Base-by-base conservation (phyloP, 2,797 vertebrate species). In the Manis crassicaudata region DNA sequence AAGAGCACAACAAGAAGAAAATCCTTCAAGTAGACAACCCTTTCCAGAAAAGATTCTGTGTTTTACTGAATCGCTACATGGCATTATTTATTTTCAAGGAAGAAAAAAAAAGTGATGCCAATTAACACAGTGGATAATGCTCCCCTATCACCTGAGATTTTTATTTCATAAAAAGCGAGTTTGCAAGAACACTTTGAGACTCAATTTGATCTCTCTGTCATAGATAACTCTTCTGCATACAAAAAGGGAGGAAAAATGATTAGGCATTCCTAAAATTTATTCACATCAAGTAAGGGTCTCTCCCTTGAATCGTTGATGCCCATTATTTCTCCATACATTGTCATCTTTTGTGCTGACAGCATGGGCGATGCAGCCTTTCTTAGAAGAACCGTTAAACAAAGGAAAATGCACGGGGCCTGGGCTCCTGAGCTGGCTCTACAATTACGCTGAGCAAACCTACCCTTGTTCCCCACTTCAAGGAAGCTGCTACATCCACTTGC, bases 251-350 rank as follows among this genome's bases (percentile, higher is more conserved):
- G n/a, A n/a, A 37, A 75, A 65, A 58, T 46, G 23, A 29, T 52
- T n/a, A 16, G 25, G 32, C 13, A 27, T 79, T 94, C 37, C 82
- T 83, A 62, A 90, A 75, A 81, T 68, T 37, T 95, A 81, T 62
- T 75, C 72, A 58, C 20, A 29, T 25, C 14, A 60, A 46, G 54
- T 35, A 70, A 91, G 37, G 52, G 11, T 79, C 43, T 93, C 67
- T 85, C 21, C 63, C 52, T 43, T 32, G 79, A 46, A 29, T 65
- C 37, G 29, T 1, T 1, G 20, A 68, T n/a, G 72, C 10, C n/a
- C 23, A 1, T 2, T 2, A 21, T 43, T 87, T 73, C 60, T 73
- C 62, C 18, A 62, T 7, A 14, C 5, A 21, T 9, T 17, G 29
- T 67, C 29, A 12, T 16, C 20, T 40, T 60, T 54, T 43, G 20